Conservation (phyloP, 2,888 invertebrate genomes). For the Chrysopilus asiliformis region DNA sequence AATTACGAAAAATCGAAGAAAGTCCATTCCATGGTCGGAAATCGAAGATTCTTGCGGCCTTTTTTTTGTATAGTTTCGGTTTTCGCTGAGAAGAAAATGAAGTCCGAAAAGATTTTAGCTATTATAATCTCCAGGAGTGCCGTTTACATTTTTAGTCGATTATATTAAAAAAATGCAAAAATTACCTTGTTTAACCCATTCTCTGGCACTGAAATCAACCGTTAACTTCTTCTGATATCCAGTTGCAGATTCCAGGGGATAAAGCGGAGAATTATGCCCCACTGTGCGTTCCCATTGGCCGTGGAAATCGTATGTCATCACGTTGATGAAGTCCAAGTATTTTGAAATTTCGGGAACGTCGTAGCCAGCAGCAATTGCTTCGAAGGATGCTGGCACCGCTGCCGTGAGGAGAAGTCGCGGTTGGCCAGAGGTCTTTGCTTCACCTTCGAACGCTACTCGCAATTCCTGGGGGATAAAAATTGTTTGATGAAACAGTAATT, state of each 20-base stretch:
- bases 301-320: conserved; percentile 93
- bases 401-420: conserved; percentile 69
- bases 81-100: too few relatives aligned
- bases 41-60: too few relatives aligned
- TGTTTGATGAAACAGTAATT: too few relatives aligned
- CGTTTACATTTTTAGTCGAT: too few relatives aligned
- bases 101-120: too few relatives aligned
- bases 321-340: conserved; percentile 85
- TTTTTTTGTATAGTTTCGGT: too few relatives aligned
- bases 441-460: conserved; percentile 83
- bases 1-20: too few relatives aligned
- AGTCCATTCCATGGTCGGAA: too few relatives aligned
- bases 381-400: conserved; percentile 85
- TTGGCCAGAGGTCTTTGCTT: conserved; percentile 76
- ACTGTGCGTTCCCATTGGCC: conserved; percentile 90
- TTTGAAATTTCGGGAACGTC: conserved; percentile 89
- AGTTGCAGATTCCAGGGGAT: conserved; percentile 75
- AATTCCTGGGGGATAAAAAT: too few relatives aligned
- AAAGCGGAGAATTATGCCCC: conserved; percentile 84
- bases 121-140: too few relatives aligned
- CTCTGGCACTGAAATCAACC: conserved; percentile 79
- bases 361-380: conserved; percentile 86
- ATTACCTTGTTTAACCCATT: conserved; percentile 88
- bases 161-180: too few relatives aligned
- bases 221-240: conserved; percentile 88